Evolutionary conservation across 2,888 invertebrate species (phyloP), one percentile per base, ranked within the genome.

Genomic region (Calameuta filiformis): DNA sequence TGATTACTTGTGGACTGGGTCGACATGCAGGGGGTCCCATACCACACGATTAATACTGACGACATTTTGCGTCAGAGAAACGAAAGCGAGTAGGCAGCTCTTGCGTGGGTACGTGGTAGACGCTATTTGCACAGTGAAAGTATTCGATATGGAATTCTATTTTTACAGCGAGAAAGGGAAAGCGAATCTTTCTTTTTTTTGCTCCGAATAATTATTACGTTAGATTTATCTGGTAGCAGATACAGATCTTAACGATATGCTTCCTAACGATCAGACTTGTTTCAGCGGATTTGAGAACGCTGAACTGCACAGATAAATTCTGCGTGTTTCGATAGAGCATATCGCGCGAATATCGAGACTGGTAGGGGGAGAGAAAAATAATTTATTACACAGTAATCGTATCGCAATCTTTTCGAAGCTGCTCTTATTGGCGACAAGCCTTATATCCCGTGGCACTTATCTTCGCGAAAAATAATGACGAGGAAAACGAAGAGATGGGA

Each of bases 401-500:
- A 56, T 23, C 23, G 56, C 23, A 23, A 56, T 56, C 56, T 23
- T 56, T 9, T 56, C 56, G 56, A 23, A 23, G 56, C 23, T 56
- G 9, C 23, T 56, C 23, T 56, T 23, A 23, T 56, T 23, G 23
- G 33, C 31, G 71, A 71, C 71, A 12, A 23, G 31, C 71, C 23
- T 71, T 71, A 71, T 71, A 71, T 31, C 31, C 31, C 12, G 31
- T 71, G 15, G 33, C 77, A 75, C 74, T 74, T 35, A 35, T 68
- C 35, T 33, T 12, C 31, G 11, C 56, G 68, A 75, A 35, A 77
- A 77, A 77, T 77, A 77, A 77, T 77, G 74, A 77, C 69, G 71
- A 35, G 33, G 37, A 31, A 23, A 71, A 71, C n/a, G n/a, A 77
- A 68, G 35, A 56, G 69, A 75, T 33, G n/a, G 34, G 77, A 35